Base-by-base conservation (phyloP, 2,888 invertebrate species). In the Gymnocheta viridis region DNA sequence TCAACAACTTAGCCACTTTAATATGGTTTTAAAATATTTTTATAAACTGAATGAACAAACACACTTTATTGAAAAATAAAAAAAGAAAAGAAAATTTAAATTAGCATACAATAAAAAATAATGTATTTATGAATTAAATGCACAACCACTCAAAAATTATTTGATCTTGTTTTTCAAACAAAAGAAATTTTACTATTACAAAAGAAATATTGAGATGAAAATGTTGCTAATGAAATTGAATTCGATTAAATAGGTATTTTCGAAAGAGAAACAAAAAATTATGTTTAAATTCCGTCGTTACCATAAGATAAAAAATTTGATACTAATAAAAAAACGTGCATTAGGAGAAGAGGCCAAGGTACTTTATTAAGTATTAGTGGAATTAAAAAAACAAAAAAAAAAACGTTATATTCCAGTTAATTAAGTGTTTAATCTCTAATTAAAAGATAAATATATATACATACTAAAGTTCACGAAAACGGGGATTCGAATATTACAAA, bases 61-160 rank as follows among this genome's bases (percentile, higher is more conserved):
- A n/a, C 24, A 47, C 12, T 9, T 62, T 69, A 41, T 74, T 24
- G 32, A 62, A 49, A 58, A 54, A 38, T 41, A 51, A 9, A 54
- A n/a, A 51, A 24, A 29, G 1, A 35, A 41, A 73, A 44, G 4
- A 12, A 72, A 60, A 67, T 5, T 17, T 19, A 78, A 58, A 79
- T 79, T 79, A 62, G 27, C 81, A 81, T 81, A 81, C 81, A 81
- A 81, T 80, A 54, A n/a, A 35, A 66, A 64, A 79, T 51, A 79
- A 44, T 49, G 10, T 51, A 73, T 69, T 81, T 69, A 66, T 51
- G 47, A 64, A 64, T 64, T 79, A 54, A 81, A 79, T 66, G 54
- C 54, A 54, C 54, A 44, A 29, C 0, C 51, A 35, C 32, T 64
- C 17, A 35, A 44, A 47, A 35, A 56, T 27, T 6, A 24, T 49